A percentile compares a stretch with the other conserved stretches of the same genome.
Conservation (phyloP, 2,797 vertebrate species). For the Aldrovandia affinis region DNA sequence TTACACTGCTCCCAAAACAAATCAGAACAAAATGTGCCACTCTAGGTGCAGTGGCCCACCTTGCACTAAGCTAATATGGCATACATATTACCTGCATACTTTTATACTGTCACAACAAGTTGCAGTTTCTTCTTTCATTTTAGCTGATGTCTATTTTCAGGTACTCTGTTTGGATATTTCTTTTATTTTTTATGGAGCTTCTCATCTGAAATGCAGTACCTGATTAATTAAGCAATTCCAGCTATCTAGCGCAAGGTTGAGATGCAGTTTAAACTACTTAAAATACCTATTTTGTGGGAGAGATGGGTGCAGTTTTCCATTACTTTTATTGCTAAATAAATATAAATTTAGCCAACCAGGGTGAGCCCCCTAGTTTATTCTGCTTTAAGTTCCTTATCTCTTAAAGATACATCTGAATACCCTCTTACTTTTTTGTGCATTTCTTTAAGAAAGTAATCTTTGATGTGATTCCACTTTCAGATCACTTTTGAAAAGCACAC, state of each 20-base stretch:
- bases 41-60: background rate
- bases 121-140: background rate
- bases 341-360: background rate
- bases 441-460: background rate
- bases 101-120: background rate
- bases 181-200: background rate
- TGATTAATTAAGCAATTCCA: background rate
- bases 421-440: background rate
- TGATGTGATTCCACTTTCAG: background rate
- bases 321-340: constrained; percentile 6
- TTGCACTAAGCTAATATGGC: background rate
- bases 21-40: background rate
- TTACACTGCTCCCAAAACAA: background rate
- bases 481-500: background rate
- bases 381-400: background rate
- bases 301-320: background rate
- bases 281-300: background rate
- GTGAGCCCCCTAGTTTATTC: background rate
- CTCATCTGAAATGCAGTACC: background rate
- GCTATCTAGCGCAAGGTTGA: background rate
- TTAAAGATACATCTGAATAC: background rate
- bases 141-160: background rate
- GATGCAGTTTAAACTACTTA: background rate
- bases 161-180: background rate
- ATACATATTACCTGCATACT: background rate